Base-by-base conservation (phyloP, 2,113 vertebrate genomes). In the Scomber scombrus region DNA sequence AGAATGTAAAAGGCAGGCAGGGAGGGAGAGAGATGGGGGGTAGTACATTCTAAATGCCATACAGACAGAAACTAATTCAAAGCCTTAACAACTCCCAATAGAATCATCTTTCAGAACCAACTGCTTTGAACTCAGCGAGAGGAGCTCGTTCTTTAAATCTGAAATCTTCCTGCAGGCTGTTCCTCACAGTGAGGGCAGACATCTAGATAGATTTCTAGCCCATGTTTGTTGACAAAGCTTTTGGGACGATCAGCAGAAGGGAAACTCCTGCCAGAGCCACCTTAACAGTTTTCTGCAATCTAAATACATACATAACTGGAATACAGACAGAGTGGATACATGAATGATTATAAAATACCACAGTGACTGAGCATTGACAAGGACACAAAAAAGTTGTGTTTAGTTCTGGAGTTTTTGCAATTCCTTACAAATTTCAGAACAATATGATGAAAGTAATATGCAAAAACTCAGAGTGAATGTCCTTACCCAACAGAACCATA, bases 151-250 rank as follows among this genome's bases (percentile, higher is more conserved):
- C 63, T 86, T 84, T 69, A 81, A 91, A 82, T 91, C 64, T 67
- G 60, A 81, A 85, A 71, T 88, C 71, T 86, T 91, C 74, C 87
- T 83, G 78, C 81, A 75, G 84, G 89, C 88, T 60, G 52, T 75
- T 88, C 75, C 73, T 84, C 80, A 72, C 66, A 68, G 72, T 46
- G 63, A 88, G 81, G 85, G 75, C 82, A 82, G 65, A 72, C 58
- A 72, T 70, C 2, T 43, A 72, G 80, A 87, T 80, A 23, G 55
- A 82, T 73, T 87, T 75, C 75, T 50, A 64, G 54, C 70, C 69
- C 52, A 10, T 65, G 84, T 84, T 92, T 92, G 86, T 91, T 90
- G 86, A 91, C 86, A 89, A 88, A 88, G 86, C 89, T 85, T 87
- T 80, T 81, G 86, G 89, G 84, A 93, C 69, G 81, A 63, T 78